phyloP scores from a whole-genome alignment of 2,888 invertebrate genomes.

The Imbricaverruca yamaguchii region DNA sequence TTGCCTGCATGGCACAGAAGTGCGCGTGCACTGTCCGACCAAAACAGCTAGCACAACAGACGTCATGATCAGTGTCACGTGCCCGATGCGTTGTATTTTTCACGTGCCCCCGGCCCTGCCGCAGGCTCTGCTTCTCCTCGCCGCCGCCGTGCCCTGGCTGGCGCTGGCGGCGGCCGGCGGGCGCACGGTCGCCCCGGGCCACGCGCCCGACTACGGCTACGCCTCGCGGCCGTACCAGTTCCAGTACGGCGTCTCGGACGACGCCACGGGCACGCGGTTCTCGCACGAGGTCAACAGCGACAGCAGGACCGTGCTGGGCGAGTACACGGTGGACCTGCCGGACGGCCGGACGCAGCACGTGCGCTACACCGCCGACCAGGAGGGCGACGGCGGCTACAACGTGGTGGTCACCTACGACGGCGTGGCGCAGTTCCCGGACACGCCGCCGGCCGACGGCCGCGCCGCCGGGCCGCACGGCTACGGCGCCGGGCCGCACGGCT shows the following conservation, averaged over 20 bases:
- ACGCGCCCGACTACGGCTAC: constrained; percentile 14
- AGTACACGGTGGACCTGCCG: constrained; percentile 31
- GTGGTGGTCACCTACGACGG: constrained; percentile 32
- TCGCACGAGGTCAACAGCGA: constrained; percentile 28
- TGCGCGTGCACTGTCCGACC: no score
- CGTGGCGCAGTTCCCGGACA: constrained; percentile 28
- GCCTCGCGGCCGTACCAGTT: constrained; percentile 25
- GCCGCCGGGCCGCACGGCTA: neutral
- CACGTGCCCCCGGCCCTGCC: neutral
- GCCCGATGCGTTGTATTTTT: no score
- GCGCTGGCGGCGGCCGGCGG: neutral
- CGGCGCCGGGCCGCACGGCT: neutral
- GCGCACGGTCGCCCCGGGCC: neutral
- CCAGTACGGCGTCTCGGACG: constrained; percentile 29
- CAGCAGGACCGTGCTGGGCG: constrained; percentile 29
- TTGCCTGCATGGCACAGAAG: no score
- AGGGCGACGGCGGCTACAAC: constrained; percentile 28
- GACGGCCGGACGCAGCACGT: constrained; percentile 32
- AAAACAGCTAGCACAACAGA: no score
- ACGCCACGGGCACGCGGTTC: constrained; percentile 27
- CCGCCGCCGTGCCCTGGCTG: neutral
- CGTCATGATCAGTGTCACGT: no score
- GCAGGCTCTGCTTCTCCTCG: neutral
- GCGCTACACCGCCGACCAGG: constrained; percentile 27
- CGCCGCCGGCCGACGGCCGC: neutral